A percentile compares a stretch with the other conserved stretches of the same genome.
Evolutionary conservation across 2,888 invertebrate species (phyloP).

Genomic region (Caenorhabditis parvicauda): DNA sequence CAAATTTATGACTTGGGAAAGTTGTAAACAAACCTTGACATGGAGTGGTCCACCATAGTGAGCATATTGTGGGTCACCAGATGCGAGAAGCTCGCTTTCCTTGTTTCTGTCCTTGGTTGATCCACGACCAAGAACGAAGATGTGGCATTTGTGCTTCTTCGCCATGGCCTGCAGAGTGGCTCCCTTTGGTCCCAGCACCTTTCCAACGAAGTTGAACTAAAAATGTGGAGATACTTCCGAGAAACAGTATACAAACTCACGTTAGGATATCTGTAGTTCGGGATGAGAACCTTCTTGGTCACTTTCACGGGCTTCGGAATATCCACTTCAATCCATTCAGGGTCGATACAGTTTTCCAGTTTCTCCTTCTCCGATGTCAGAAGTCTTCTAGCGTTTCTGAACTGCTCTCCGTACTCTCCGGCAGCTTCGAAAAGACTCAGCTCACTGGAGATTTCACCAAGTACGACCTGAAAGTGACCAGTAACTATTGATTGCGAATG

Average conservation of each 20-base stretch:
- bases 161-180: conserved; percentile 59
- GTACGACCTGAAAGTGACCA: conserved; percentile 36
- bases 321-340: conserved; percentile 62
- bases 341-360: conserved; percentile 57
- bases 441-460: conserved; percentile 57
- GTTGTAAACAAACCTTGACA: conserved; percentile 43
- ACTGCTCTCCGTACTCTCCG: conserved; percentile 57
- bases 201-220: conserved; percentile 63
- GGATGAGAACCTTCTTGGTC: conserved; percentile 59
- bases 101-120: conserved; percentile 60
- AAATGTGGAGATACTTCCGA: conserved; percentile 2
- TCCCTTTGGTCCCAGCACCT: conserved; percentile 62
- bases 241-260: conserved; percentile 22
- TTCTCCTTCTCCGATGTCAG: conserved; percentile 50
- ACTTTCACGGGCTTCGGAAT: conserved; percentile 60
- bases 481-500: too few relatives aligned
- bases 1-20: not conserved
- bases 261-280: conserved; percentile 58
- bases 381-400: conserved; percentile 56
- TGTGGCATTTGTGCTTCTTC: conserved; percentile 60
- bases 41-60: conserved; percentile 62
- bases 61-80: conserved; percentile 61
- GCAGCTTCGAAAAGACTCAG: conserved; percentile 44
- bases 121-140: conserved; percentile 61
- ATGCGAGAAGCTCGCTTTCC: conserved; percentile 55